Percentiles rank a stretch among this genome's conserved stretches.
Evolutionary conservation across 64 coral and sea anemone species (phyloP).

Genomic region (Porites lutea): DNA sequence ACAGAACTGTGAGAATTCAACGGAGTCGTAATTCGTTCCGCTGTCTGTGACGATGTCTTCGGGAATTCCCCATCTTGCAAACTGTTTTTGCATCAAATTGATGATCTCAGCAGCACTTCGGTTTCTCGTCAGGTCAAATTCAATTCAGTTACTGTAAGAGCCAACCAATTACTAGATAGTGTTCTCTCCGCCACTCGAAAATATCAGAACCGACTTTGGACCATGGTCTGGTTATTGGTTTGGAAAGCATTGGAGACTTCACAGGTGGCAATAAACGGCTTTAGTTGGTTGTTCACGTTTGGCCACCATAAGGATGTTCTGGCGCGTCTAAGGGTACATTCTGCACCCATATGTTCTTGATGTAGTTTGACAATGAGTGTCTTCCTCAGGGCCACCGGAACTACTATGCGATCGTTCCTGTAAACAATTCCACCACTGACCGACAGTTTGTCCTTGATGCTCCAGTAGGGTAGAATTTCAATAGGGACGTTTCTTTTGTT

Average conservation of each 20-base stretch:
- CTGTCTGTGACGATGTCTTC: conserved; percentile 27
- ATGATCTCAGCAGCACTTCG: conserved; percentile 33
- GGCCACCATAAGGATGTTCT: not conserved
- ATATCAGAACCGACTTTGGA: conserved; percentile 9
- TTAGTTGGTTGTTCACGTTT: too few species aligned
- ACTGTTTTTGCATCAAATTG: not conserved
- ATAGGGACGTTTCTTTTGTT: not conserved
- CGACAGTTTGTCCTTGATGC: too few species aligned
- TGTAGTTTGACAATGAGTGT: conserved; percentile 33
- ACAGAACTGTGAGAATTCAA: conserved; percentile 52
- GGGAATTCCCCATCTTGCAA: too few species aligned
- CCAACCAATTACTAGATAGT: conserved; percentile 44
- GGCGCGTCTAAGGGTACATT: conserved; percentile 14
- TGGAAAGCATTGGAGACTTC: too few species aligned
- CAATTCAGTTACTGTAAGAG: conserved; percentile 41
- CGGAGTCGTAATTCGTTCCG: conserved; percentile 48
- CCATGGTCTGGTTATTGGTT: not conserved
- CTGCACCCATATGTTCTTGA: conserved; percentile 32
- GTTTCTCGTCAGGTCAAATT: conserved; percentile 36
- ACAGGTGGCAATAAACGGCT: too few species aligned
- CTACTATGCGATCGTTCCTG: conserved; percentile 15
- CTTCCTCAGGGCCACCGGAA: not conserved
- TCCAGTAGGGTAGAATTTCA: not conserved
- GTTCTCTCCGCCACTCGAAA: conserved; percentile 20
- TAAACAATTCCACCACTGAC: not conserved